Evolutionary conservation across 2,888 invertebrate genomes (phyloP), one percentile per base, ranked within the genome.

Genomic region (Metalampra italica): DNA sequence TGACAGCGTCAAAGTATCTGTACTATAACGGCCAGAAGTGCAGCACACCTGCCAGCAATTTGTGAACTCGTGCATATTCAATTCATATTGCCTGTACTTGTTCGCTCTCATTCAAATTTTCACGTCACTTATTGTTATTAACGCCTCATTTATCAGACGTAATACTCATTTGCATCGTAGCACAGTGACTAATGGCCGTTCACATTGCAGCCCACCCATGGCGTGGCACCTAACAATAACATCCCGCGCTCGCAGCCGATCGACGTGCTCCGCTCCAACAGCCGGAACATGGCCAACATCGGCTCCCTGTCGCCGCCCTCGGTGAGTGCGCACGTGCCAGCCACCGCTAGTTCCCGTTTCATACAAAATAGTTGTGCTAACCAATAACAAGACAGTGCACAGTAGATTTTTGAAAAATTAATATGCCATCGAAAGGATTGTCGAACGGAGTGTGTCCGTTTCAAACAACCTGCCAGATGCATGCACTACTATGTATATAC

Each of bases 251-350:
- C 96, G 52, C 95, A 96, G 78, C 96, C 96, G 13, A 96, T 96
- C 63, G 95, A 93, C 71, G 95, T 96, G 90, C 94, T 93, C 65
- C 92, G 95, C 50, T 92, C 93, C 53, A 94, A 94, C 69, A 92
- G 93, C 67, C 92, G 94, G 61, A 93, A 91, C 60, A 91, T 92
- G 52, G 93, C 94, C 60, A 96, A 97, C 82, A 95, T 98, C 60
- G 96, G 95, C 68, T 97, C 97, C 7, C 92, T 98, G 56, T 97
- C 97, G 44, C 98, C 98, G 55, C 98, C 98, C 55, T 93, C 96
- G 61, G 96, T 92, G 82, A 91, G 91, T 90, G 37, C 39, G 38
- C 29, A 39, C 50, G 42, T 47, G 11, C 34, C 8, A 4, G 8
- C 2, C 9, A 11, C 11, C 8, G 34, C 7, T 34, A 4, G 34